A percentile compares a stretch with the other conserved stretches of the same genome.
Evolutionary conservation across 1,140 invertebrate species (phyloP).

Genomic region (Laupala kohalensis): DNA sequence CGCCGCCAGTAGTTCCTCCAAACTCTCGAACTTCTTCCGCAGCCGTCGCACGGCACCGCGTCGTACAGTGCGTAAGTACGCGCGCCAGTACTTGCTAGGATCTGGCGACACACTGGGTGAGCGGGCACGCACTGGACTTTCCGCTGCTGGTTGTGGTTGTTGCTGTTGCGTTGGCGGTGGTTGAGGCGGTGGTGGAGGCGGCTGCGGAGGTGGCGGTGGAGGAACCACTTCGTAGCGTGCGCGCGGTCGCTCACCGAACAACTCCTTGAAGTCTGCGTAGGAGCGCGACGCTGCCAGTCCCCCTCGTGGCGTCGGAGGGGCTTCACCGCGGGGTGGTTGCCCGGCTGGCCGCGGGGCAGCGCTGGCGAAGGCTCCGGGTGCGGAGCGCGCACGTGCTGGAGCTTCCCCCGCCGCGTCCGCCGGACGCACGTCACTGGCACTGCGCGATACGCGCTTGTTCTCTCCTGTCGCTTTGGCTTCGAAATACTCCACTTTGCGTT

Average conservation of each 20-base stretch:
- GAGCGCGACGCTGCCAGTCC: slow-evolving; percentile 45
- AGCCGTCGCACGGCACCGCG: slow-evolving; percentile 61
- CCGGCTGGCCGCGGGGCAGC: not conserved
- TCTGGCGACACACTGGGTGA: slow-evolving; percentile 49
- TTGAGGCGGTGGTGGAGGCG: slow-evolving; percentile 47
- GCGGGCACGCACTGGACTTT: slow-evolving; percentile 44
- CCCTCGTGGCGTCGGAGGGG: not conserved
- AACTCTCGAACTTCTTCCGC: slow-evolving; percentile 56
- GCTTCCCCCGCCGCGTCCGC: slow-evolving; percentile 1
- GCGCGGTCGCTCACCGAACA: slow-evolving; percentile 55
- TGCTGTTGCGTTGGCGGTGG: slow-evolving; percentile 22
- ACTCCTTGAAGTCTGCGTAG: slow-evolving; percentile 57
- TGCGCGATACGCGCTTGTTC: slow-evolving; percentile 17
- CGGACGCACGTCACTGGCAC: slow-evolving; percentile 9
- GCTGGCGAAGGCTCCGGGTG: not conserved
- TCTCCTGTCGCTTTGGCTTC: slow-evolving; percentile 43
- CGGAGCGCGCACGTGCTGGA: not conserved
- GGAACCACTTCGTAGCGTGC: slow-evolving; percentile 25
- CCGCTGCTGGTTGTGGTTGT: slow-evolving; percentile 29
- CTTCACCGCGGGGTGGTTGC: not conserved
- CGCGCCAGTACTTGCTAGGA: slow-evolving; percentile 51
- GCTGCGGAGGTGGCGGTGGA: slow-evolving; percentile 21
- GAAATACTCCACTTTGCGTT: slow-evolving; percentile 65
- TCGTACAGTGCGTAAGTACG: slow-evolving; percentile 51
- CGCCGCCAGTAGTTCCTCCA: slow-evolving; percentile 28